Evolutionary conservation across 2,888 invertebrate genomes (phyloP).

Genomic region (Hydriomena furcata): DNA sequence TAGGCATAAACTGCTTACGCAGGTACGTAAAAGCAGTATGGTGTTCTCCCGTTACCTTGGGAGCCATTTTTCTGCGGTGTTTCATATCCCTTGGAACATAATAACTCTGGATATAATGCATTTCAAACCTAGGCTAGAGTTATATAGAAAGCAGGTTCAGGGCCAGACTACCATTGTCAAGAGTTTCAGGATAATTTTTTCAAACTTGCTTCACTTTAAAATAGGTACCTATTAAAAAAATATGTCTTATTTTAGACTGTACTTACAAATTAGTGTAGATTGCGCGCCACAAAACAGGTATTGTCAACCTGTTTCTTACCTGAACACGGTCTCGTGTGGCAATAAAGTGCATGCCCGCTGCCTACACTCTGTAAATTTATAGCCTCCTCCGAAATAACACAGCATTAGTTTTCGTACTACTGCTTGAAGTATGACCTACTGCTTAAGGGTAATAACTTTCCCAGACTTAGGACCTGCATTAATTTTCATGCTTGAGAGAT

Average conservation of each 20-base stretch:
- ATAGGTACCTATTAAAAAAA: too few relatives aligned
- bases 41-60: slow-evolving; percentile 56
- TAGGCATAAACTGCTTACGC: slow-evolving; percentile 30
- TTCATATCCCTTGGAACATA: slow-evolving; percentile 54
- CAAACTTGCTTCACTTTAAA: too few relatives aligned
- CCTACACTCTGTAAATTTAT: slow-evolving; percentile 48
- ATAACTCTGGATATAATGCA: slow-evolving; percentile 61
- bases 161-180: background rate
- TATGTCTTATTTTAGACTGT: too few relatives aligned
- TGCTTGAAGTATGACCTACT: slow-evolving; percentile 33
- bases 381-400: slow-evolving; percentile 43
- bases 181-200: too few relatives aligned
- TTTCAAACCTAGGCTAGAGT: slow-evolving; percentile 31
- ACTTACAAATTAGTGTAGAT: too few relatives aligned
- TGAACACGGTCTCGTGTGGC: slow-evolving; percentile 39
- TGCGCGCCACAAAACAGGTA: background rate
- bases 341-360: slow-evolving; percentile 58
- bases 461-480: slow-evolving; percentile 17
- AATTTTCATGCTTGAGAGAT: slow-evolving; percentile 10
- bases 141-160: slow-evolving; percentile 5
- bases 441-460: slow-evolving; percentile 28
- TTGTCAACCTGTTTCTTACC: slow-evolving; percentile 3
- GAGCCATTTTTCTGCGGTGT: slow-evolving; percentile 57
- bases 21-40: slow-evolving; percentile 32
- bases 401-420: slow-evolving; percentile 41